Evolutionary conservation across 1,140 invertebrate species (phyloP).

Genomic region (Diprion similis): DNA sequence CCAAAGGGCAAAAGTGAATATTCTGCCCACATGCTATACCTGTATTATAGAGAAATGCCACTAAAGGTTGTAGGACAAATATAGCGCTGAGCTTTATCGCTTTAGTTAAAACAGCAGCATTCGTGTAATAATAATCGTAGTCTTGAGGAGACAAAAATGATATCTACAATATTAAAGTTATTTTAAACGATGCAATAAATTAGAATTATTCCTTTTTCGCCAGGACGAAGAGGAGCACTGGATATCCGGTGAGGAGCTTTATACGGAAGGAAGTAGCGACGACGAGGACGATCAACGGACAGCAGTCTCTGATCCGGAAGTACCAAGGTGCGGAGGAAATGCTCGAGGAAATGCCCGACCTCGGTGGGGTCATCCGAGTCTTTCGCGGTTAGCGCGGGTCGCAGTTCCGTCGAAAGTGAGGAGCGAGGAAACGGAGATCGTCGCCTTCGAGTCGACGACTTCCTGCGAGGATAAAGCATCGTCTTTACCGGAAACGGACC

Average conservation of each 20-base stretch:
- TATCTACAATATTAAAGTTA: no score
- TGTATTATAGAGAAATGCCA: no score
- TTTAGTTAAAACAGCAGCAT: no score
- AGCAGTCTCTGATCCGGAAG: not conserved
- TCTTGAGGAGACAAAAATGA: no score
- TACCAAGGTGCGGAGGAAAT: not conserved
- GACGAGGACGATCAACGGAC: conserved; percentile 14
- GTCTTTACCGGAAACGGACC: not conserved
- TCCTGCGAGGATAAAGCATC: not conserved
- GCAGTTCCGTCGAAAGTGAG: not conserved
- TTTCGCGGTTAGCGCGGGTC: not conserved
- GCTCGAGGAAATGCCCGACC: not conserved
- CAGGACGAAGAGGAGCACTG: conserved; percentile 35
- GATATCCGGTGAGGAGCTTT: conserved; percentile 34
- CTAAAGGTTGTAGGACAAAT: no score
- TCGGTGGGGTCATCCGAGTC: not conserved
- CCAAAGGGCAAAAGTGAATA: no score
- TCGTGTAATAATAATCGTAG: no score
- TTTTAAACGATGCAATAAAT: no score
- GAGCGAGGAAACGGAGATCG: not conserved
- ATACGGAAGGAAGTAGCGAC: conserved; percentile 34
- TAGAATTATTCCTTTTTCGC: no score
- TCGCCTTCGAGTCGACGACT: not conserved
- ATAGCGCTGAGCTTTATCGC: no score
- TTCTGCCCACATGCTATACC: no score